These are phyloP conservation scores for Piprites chloris DNA, from an alignment of 2,113 vertebrate genomes.

Conservation along the genomic window DNA sequence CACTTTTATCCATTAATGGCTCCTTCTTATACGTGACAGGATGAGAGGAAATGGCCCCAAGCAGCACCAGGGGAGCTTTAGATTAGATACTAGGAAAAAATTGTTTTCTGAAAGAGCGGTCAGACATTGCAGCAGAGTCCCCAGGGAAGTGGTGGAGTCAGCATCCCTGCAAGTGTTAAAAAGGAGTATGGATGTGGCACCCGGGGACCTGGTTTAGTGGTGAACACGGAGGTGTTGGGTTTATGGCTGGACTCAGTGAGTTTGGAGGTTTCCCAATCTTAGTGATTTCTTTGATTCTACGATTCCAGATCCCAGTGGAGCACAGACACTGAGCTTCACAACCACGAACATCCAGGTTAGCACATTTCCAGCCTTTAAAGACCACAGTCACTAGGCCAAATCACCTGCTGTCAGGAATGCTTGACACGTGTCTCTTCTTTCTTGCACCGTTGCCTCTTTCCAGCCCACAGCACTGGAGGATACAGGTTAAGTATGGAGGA, in stretches of 20 bases:
- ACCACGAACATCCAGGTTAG: background rate
- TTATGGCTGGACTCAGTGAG: fast-evolving
- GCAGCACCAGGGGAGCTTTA: background rate
- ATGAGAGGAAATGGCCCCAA: background rate
- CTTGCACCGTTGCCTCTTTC: background rate
- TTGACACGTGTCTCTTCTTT: background rate
- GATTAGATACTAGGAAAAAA: background rate
- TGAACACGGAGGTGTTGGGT: background rate
- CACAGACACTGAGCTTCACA: background rate
- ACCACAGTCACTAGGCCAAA: background rate
- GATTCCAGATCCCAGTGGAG: background rate
- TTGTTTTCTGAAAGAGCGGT: background rate
- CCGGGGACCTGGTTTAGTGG: background rate
- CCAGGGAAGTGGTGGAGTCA: background rate
- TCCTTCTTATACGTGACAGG: background rate
- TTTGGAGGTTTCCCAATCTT: background rate
- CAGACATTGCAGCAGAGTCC: background rate
- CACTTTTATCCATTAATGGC: background rate
- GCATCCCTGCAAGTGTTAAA: background rate
- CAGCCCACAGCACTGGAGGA: background rate
- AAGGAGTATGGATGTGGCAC: background rate
- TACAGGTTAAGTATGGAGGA: background rate
- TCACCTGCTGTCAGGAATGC: background rate
- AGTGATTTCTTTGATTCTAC: background rate
- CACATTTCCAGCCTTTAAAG: background rate